phyloP scores from a whole-genome alignment of 2,113 vertebrate species.

The Pangasianodon gigas region DNA sequence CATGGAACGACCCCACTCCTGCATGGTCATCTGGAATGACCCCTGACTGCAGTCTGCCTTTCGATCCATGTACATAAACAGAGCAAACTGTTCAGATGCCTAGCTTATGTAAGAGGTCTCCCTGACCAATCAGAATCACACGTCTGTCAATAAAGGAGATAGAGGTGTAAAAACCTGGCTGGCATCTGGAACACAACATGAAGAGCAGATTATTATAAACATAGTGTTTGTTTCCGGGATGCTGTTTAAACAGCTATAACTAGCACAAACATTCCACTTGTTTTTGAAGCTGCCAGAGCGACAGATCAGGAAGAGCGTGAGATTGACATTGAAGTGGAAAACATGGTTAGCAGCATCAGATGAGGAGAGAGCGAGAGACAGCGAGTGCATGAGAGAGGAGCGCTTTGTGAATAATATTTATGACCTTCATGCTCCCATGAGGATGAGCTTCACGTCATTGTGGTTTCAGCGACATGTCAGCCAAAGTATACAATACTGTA shows the following conservation, averaged over 20 bases:
- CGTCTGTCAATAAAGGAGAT: neutral
- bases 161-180: neutral
- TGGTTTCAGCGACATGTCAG: slow-evolving; percentile 22
- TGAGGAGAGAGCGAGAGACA: neutral
- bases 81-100: slow-evolving; percentile 39
- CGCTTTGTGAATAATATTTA: slow-evolving; percentile 31
- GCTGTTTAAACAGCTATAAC: neutral
- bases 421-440: slow-evolving; percentile 24
- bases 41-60: neutral
- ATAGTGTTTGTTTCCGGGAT: neutral
- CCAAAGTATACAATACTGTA: neutral
- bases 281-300: neutral
- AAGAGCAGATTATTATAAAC: neutral
- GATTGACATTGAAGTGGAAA: slow-evolving; percentile 19
- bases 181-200: neutral
- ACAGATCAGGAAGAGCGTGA: slow-evolving; percentile 32
- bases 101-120: neutral
- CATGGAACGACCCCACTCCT: neutral
- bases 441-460: slow-evolving; percentile 36
- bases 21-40: neutral
- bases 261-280: neutral
- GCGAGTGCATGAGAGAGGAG: slow-evolving; percentile 43
- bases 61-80: slow-evolving; percentile 38
- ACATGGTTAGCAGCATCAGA: neutral
- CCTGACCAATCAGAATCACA: neutral